Base-by-base conservation (phyloP, 1,140 invertebrate genomes). In the Drosophila persimilis region DNA sequence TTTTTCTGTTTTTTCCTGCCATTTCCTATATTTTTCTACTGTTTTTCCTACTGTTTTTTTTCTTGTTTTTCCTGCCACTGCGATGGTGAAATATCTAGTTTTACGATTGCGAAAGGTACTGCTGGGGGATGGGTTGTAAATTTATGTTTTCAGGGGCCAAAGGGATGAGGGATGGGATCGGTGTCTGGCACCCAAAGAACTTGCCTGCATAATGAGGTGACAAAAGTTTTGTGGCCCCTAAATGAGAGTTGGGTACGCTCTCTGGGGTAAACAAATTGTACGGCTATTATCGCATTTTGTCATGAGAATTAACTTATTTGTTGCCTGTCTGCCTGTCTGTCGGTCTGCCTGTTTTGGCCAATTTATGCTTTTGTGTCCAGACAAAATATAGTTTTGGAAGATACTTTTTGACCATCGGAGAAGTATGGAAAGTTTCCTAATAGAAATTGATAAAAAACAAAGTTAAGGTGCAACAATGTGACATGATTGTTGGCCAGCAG, bases 281-380 rank as follows among this genome's bases (percentile, higher is more conserved):
- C 7, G 51, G 52, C 62, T 60, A 77, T 81, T 81, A 77, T 73
- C 67, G 57, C 51, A 77, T 77, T 80, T 80, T 53, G 57, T 55
- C 39, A 44, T 22, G 50, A 46, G 79, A 48, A 73, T 77, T 58
- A 65, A 73, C 69, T 69, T 73, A 41, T 66, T 57, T 73, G 47
- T 20, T 56, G 3, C 20, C 46, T 6, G 52, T 69, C 15, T 6
- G 52, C 58, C 15, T 58, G 9, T 47, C 0, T 46, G 7, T 47
- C 9, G 2, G 46, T 24, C 6, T 11, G 35, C 11, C 35, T 39
- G 41, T 20, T 9, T 2, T 9, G 4, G 24, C 2, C 11, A 69
- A 59, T 31, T 41, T 31, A 46, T 71, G 22, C 35, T 43, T 53
- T 44, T 67, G 20, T n/a, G 20, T 44, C 17, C 2, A 3, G 8